Evolutionary conservation across 1,140 invertebrate genomes (phyloP).

Genomic region (Drosophila miranda): DNA sequence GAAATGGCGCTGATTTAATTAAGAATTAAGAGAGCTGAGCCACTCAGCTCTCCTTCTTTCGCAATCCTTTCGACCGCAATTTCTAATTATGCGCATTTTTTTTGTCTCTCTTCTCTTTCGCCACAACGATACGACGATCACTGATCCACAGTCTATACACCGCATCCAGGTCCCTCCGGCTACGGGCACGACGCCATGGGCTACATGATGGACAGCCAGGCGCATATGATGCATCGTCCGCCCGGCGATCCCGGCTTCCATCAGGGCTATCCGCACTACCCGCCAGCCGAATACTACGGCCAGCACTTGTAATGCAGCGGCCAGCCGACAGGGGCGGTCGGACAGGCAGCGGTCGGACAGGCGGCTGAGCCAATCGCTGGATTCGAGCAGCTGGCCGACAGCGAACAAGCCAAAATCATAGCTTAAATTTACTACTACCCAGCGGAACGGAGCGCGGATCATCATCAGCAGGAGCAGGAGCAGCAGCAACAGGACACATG

Average conservation of each 20-base stretch:
- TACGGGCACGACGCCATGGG: slow-evolving; percentile 98
- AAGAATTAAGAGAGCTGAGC: slow-evolving; percentile 42
- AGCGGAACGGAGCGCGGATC: slow-evolving; percentile 12
- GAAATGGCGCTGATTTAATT: slow-evolving; percentile 64
- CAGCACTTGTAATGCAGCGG: slow-evolving; percentile 90
- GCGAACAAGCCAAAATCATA: slow-evolving; percentile 79
- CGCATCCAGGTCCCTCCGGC: slow-evolving; percentile 95
- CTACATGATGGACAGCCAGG: slow-evolving; percentile 98
- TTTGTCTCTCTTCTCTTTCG: slow-evolving; percentile 65
- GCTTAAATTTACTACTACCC: slow-evolving; percentile 69
- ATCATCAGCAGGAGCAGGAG: slow-evolving; percentile 5
- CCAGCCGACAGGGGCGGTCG: slow-evolving; percentile 15
- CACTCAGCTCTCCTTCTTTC: slow-evolving; percentile 6
- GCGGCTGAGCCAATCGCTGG: slow-evolving; percentile 9
- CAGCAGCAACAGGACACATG: slow-evolving; percentile 1
- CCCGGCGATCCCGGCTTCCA: slow-evolving; percentile 94
- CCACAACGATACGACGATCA: slow-evolving; percentile 4
- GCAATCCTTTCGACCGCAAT: slow-evolving; percentile 51
- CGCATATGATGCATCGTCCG: slow-evolving; percentile 96
- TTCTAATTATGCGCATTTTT: slow-evolving; percentile 83
- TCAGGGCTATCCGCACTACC: slow-evolving; percentile 94
- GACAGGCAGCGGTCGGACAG: slow-evolving; percentile 1
- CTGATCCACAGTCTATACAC: slow-evolving; percentile 89
- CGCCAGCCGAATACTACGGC: slow-evolving; percentile 94
- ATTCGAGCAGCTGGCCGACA: slow-evolving; percentile 45